Evolutionary conservation across 2,888 invertebrate species (phyloP), one percentile per base, ranked within the genome.

Genomic region (Polia nebulosa): DNA sequence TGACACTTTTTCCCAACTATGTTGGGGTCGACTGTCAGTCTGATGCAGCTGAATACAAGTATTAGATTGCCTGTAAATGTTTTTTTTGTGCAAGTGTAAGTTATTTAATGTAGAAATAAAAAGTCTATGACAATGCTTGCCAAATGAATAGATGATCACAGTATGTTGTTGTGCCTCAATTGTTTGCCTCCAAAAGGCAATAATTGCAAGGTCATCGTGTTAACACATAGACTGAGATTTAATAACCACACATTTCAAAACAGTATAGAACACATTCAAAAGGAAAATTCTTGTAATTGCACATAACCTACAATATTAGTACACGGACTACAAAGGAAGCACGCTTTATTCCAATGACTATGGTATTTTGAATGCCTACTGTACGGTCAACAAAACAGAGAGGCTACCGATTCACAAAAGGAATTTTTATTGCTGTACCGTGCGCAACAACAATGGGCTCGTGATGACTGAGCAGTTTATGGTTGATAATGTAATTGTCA

Each of bases 401-500:
- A 83, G 47, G 86, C 90, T 88, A 86, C 88, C 75, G 86, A 85
- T 81, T 82, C 69, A 85, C 81, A 85, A 88, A 87, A 84, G 82
- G 78, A 79, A 83, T 87, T 88, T 88, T 87, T 86, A 85, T 85
- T 84, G 80, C 84, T 86, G 84, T 81, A 86, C 85, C 81, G 85
- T 81, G 71, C 72, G 75, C 82, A 84, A 61, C 79, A 84, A 92
- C 92, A 94, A 93, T 91, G 75, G 86, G 58, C 80, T 78, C 78
- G 86, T 69, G 89, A 91, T 95, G 95, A 94, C 90, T 89, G 58
- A 76, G 90, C 91, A 86, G 86, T 88, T 88, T 85, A 75, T 78
- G 82, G 75, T 75, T 83, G 89, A 90, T 92, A 92, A 93, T 93
- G 91, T 93, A 92, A 94, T 94, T 93, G 94, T 94, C 88, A 89